phyloP scores from a whole-genome alignment of 2,888 invertebrate genomes.

The Pammene fasciana region DNA sequence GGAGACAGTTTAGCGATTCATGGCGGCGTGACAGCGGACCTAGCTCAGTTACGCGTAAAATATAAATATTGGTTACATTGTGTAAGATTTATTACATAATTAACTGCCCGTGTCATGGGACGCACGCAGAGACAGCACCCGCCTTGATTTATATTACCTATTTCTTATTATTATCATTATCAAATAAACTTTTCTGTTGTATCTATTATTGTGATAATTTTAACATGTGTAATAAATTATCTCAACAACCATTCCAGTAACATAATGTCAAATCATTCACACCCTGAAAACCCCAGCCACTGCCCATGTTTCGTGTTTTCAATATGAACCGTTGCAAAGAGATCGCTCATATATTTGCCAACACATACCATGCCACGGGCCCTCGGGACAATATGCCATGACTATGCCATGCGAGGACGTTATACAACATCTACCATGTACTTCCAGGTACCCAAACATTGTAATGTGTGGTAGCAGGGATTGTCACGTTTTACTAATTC shows the following conservation, averaged over 20 bases:
- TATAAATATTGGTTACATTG: too few relatives aligned
- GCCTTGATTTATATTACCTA: too few relatives aligned
- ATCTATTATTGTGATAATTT: too few relatives aligned
- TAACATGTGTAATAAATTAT: neutral
- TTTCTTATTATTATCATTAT: too few relatives aligned
- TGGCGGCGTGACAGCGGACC: too few relatives aligned
- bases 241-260: too few relatives aligned
- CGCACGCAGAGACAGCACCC: too few relatives aligned
- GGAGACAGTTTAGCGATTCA: too few relatives aligned
- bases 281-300: neutral
- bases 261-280: conserved; percentile 2
- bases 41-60: too few relatives aligned
- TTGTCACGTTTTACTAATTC: conserved; percentile 24
- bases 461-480: conserved; percentile 66
- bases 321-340: conserved; percentile 6
- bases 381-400: conserved; percentile 28
- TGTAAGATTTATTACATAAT: too few relatives aligned
- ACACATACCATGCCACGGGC: conserved; percentile 53
- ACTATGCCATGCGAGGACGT: conserved; percentile 58
- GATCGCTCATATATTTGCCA: conserved; percentile 47
- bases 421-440: conserved; percentile 71
- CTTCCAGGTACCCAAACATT: conserved; percentile 77
- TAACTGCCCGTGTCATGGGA: too few relatives aligned
- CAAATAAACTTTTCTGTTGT: too few relatives aligned
- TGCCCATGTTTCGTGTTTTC: neutral